A percentile compares a stretch with the other conserved stretches of the same genome.
phyloP scores from a whole-genome alignment of 2,113 vertebrate species.

The Suricata suricatta region DNA sequence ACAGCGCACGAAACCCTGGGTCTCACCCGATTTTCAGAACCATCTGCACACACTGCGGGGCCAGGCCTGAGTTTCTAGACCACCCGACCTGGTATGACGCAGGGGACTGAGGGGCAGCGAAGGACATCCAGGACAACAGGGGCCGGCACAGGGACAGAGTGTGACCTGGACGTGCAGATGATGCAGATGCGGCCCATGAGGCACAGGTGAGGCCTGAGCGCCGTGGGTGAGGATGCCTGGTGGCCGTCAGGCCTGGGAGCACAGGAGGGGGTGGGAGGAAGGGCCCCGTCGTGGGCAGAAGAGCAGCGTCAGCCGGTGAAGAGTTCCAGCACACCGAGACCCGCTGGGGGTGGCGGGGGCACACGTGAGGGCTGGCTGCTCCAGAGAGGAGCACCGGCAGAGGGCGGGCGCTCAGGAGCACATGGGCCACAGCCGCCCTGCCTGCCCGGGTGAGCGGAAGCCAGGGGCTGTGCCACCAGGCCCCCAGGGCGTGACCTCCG shows the following conservation, averaged over 20 bases:
- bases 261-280: too few species aligned
- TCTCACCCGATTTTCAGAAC: neutral
- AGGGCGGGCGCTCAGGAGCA: neutral
- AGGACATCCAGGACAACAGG: neutral
- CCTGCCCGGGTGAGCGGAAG: neutral
- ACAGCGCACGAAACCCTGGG: too few species aligned
- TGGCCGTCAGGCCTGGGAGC: neutral
- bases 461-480: neutral
- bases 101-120: neutral
- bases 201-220: neutral
- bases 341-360: neutral
- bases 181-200: neutral
- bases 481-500: neutral
- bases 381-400: neutral
- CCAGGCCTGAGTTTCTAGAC: neutral
- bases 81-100: rapidly evolving
- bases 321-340: too few species aligned
- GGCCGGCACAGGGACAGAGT: neutral
- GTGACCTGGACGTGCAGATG: neutral
- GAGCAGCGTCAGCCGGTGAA: neutral
- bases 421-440: neutral
- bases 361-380: neutral
- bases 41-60: neutral
- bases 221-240: neutral
- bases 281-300: neutral